These are phyloP conservation scores for Hemicentrotus pulcherrimus DNA, from an alignment of 35 echinoderm and acorn worm species.

Conservation along the genomic window DNA sequence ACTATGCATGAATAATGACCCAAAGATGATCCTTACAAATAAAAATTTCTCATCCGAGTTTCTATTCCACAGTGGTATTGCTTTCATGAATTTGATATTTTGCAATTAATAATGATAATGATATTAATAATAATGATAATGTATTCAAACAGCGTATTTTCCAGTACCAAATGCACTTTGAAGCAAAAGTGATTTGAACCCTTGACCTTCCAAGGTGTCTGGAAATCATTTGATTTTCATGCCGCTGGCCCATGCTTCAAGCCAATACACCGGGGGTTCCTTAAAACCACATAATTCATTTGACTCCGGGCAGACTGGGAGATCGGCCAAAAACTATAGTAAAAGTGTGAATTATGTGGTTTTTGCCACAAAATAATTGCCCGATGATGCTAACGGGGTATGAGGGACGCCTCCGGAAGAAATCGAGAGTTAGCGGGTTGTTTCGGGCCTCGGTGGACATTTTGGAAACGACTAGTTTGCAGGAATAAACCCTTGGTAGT, in stretches of 20 bases:
- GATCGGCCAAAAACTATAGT: conserved; percentile 2
- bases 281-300: not conserved
- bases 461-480: too few relatives aligned
- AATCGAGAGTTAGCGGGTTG: not conserved
- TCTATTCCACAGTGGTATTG: not conserved
- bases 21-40: not conserved
- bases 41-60: not conserved
- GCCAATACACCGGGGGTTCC: not conserved
- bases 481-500: too few relatives aligned
- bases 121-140: too few relatives aligned
- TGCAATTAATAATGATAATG: too few relatives aligned
- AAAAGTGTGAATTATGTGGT: conserved; percentile 18
- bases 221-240: not conserved
- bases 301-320: not conserved
- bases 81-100: not conserved
- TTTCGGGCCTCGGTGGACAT: not conserved
- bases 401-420: not conserved
- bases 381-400: not conserved
- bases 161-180: too few relatives aligned
- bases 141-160: too few relatives aligned
- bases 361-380: conserved; percentile 5
- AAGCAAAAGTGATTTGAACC: not conserved
- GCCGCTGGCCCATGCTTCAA: not conserved
- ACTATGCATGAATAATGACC: not conserved
- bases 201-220: not conserved